Evolutionary conservation across 2,113 vertebrate species (phyloP).

Genomic region (Ptilorrhoa leucosticta): DNA sequence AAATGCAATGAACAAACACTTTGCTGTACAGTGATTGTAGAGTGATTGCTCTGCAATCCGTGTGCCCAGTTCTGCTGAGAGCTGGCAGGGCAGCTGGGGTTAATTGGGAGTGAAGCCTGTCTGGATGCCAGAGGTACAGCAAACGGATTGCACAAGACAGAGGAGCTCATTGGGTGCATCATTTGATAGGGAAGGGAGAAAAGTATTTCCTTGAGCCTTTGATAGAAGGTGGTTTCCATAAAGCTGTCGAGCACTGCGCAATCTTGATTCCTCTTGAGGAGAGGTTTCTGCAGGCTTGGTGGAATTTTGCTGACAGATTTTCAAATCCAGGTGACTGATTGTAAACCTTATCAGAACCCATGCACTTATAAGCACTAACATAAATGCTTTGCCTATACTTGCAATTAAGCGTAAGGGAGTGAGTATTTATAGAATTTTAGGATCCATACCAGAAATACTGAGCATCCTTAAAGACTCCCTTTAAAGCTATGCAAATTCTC

Average conservation of each 20-base stretch:
- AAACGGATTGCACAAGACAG: not conserved
- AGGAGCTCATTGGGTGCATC: not conserved
- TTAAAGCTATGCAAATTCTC: not conserved
- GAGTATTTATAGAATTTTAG: not conserved
- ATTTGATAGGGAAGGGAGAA: not conserved
- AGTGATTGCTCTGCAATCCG: not conserved
- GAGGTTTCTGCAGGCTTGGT: not conserved
- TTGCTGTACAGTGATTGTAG: accelerated
- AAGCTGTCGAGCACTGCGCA: accelerated
- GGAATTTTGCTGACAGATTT: not conserved
- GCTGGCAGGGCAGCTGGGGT: not conserved
- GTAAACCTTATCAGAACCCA: not conserved
- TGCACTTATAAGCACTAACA: accelerated
- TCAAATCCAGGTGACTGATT: not conserved
- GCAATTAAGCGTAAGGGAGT: not conserved
- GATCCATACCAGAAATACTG: not conserved
- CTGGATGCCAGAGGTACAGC: not conserved
- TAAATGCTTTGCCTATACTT: not conserved
- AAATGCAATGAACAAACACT: not conserved
- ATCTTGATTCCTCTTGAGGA: not conserved
- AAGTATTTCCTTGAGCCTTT: not conserved
- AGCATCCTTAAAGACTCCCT: not conserved
- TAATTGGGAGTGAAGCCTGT: not conserved
- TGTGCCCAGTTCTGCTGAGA: not conserved
- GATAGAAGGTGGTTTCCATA: not conserved